Percentiles rank a stretch among this genome's conserved stretches.
phyloP scores from a whole-genome alignment of 2,113 vertebrate genomes.

The Pelecanoides urinatrix region DNA sequence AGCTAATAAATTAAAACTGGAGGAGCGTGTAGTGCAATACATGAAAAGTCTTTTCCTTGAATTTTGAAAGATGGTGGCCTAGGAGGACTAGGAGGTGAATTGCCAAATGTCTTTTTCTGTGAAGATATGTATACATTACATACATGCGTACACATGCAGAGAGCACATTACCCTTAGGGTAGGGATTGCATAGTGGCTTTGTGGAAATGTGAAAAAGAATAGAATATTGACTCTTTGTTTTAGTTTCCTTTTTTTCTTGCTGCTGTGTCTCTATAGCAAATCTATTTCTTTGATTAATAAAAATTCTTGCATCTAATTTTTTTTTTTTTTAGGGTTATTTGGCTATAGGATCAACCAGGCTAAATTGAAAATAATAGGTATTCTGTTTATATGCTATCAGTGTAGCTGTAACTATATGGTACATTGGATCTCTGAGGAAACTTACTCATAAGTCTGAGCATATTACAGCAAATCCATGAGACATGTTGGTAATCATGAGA shows the following conservation, averaged over 20 bases:
- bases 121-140: background rate
- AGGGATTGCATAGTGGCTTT: background rate
- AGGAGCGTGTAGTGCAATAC: background rate
- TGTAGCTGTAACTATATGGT: background rate
- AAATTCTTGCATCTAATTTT: background rate
- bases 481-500: background rate
- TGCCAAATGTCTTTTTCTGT: background rate
- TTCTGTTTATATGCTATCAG: background rate
- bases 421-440: background rate
- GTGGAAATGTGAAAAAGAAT: background rate
- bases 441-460: background rate
- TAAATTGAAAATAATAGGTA: background rate
- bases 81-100: background rate
- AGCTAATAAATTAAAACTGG: background rate
- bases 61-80: background rate
- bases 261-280: background rate
- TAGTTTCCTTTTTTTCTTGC: background rate
- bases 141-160: fast-evolving
- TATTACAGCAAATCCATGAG: background rate
- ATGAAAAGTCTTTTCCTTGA: background rate
- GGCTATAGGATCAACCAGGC: background rate
- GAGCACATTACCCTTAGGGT: background rate
- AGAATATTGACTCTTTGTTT: background rate
- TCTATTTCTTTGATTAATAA: background rate
- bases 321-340: background rate